Evolutionary conservation across 1,140 invertebrate genomes (phyloP).

Genomic region (Drosophila rufa): DNA sequence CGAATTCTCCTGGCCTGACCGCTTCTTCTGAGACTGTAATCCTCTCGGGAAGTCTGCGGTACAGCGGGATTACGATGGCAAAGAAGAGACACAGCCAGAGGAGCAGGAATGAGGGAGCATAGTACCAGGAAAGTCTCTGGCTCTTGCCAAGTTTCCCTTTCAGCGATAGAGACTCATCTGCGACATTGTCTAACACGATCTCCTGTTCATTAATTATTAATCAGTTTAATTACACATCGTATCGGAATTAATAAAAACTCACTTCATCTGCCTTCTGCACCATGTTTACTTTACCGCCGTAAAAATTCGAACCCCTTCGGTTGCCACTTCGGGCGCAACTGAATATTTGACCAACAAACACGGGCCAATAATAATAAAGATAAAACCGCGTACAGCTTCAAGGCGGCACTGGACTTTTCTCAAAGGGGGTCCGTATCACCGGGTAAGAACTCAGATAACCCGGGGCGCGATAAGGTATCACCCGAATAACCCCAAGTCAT

Average conservation of each 20-base stretch:
- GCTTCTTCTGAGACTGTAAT: constrained; percentile 51
- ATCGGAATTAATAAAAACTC: background rate
- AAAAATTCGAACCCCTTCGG: constrained; percentile 6
- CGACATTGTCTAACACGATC: background rate
- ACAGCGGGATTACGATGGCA: constrained; percentile 64
- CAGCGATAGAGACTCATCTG: background rate
- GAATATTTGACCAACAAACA: background rate
- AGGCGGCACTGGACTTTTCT: background rate
- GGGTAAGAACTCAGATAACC: constrained; percentile 6
- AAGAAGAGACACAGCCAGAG: constrained; percentile 70
- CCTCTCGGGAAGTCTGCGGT: constrained; percentile 54
- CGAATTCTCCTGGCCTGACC: constrained; percentile 45
- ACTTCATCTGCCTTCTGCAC: constrained; percentile 2
- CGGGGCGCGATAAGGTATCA: background rate
- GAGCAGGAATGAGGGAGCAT: constrained; percentile 61
- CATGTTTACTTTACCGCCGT: background rate
- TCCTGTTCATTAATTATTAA: background rate
- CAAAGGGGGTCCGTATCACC: background rate
- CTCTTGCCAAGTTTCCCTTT: background rate
- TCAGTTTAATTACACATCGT: background rate
- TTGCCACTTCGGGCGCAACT: constrained; percentile 8
- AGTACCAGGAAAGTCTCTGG: constrained; percentile 53
- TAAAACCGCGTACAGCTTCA: constrained; percentile 13
- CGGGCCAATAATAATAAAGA: constrained; percentile 7
- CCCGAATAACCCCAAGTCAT: background rate